Percentiles rank a stretch among this genome's conserved stretches.
Conservation (phyloP, 2,113 vertebrate genomes). For the Nettapus auritus region DNA sequence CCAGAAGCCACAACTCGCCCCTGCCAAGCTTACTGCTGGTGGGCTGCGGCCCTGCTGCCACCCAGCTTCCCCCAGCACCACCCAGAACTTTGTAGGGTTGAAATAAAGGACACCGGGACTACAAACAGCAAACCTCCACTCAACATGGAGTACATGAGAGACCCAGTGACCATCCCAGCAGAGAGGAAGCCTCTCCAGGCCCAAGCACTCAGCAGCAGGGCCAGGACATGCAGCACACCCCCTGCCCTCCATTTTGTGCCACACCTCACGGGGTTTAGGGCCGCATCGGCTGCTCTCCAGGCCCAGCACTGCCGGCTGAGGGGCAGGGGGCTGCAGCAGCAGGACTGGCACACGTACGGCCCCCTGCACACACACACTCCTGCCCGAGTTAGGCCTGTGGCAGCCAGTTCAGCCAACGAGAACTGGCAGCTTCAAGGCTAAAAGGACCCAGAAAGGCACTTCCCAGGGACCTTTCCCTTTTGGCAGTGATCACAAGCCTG, state of each 20-base stretch:
- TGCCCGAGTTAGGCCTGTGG: not conserved
- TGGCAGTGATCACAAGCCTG: not conserved
- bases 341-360: not conserved
- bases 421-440: not conserved
- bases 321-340: not conserved
- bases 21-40: not conserved
- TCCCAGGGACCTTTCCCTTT: not conserved
- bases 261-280: not conserved
- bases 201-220: not conserved
- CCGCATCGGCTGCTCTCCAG: not conserved
- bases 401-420: not conserved
- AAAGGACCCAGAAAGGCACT: not conserved
- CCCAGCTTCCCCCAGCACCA: not conserved
- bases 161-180: rapidly evolving
- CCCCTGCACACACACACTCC: not conserved
- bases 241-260: not conserved
- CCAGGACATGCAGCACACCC: not conserved
- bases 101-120: not conserved
- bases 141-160: not conserved
- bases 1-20: not conserved
- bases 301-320: not conserved
- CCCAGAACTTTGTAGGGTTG: not conserved
- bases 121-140: not conserved
- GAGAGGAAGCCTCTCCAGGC: not conserved
- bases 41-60: not conserved